phyloP scores from a whole-genome alignment of 2,888 invertebrate genomes.

The Orchesella flavescens region DNA sequence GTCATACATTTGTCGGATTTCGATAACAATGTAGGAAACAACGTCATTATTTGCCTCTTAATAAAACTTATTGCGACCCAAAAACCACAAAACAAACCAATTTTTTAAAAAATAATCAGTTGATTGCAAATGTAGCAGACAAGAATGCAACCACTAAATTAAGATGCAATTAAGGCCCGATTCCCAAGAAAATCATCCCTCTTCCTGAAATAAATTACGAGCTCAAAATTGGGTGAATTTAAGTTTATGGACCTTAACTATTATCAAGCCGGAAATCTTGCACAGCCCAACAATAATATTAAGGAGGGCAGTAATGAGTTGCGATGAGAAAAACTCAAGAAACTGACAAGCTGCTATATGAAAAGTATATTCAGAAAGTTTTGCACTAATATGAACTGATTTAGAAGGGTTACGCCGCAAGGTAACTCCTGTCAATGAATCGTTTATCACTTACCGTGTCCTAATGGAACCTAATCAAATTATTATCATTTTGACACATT shows the following conservation, averaged over 20 bases:
- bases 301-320: constrained; percentile 5
- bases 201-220: constrained; percentile 15
- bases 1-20: too few species aligned
- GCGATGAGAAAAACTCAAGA: background rate
- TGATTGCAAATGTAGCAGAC: background rate
- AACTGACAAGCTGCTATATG: too few species aligned
- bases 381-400: too few species aligned
- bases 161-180: constrained; percentile 35
- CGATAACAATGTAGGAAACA: constrained; percentile 37
- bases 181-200: constrained; percentile 33
- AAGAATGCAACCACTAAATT: constrained; percentile 2
- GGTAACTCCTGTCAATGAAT: too few species aligned
- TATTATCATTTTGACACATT: too few species aligned
- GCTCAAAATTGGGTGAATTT: constrained; percentile 19
- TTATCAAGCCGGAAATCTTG: constrained; percentile 51
- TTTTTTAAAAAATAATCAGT: constrained; percentile 45
- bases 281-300: background rate
- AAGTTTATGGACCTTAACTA: constrained; percentile 53
- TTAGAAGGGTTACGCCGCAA: too few species aligned
- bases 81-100: constrained; percentile 37
- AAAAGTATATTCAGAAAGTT: too few species aligned
- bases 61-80: constrained; percentile 33
- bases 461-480: too few species aligned
- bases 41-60: constrained; percentile 25
- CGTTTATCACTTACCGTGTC: too few species aligned